Base-by-base conservation (phyloP, 2,797 vertebrate genomes). In the Acanthurus lineatus region DNA sequence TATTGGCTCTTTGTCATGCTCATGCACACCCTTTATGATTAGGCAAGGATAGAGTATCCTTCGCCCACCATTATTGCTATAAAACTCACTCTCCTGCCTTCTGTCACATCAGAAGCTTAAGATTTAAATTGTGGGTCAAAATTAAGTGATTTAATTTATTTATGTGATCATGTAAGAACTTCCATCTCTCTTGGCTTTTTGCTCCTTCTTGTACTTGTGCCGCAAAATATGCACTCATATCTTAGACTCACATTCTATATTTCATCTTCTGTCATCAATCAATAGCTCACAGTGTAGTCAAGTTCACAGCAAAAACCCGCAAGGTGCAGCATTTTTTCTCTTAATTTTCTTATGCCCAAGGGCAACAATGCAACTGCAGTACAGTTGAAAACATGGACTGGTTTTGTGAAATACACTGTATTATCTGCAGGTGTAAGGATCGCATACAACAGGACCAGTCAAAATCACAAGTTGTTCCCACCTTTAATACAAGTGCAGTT, bases 391-490 rank as follows among this genome's bases (percentile, higher is more conserved):
- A 64, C 35, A 32, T 17, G 4, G 12, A 25, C 40, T 52, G 62
- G 57, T 70, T 67, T 32, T n/a, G n/a, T 20, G 61, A 19, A 42
- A 28, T 70, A 16, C 19, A 17, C 25, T 51, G 16, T 68, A 35
- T 62, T 59, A 60, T 61, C 35, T 65, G 69, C 54, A 22, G 76
- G 19, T 49, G 48, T 40, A 25, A 48, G 32, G 5, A 32, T 47
- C 40, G 28, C 35, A 69, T 63, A 56, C 70, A 57, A 59, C 51
- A 51, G 52, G 44, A 53, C 64, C 25, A 4, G 22, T 73, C 47
- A 73, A 52, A 52, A 60, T 17, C 59, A 17, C 12, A 40, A 22
- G 52, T 57, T 28, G 15, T 0, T 0, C 42, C 2, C 49, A 16
- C 16, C 20, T n/a, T 28, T 76, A 53, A 71, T 48, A 58, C 28